These are phyloP conservation scores for Chelidonichthys spinosus DNA, from an alignment of 2,797 vertebrate species.

Conservation along the genomic window DNA sequence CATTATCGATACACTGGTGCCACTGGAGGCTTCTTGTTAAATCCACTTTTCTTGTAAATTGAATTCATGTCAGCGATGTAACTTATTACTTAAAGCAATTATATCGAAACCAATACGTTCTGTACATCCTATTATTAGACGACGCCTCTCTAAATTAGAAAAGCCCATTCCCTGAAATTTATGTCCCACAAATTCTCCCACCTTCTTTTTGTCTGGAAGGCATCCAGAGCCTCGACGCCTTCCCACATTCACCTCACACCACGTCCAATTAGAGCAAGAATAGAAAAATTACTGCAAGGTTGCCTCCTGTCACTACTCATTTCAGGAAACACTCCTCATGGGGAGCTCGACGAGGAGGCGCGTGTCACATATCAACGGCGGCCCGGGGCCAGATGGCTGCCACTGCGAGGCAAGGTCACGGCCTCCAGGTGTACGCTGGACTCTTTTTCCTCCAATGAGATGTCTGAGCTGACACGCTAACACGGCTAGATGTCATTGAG, in stretches of 20 bases:
- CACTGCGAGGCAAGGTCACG: slow-evolving; percentile 36
- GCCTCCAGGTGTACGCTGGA: slow-evolving; percentile 36
- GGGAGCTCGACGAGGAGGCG: slow-evolving; percentile 57
- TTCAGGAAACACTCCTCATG: slow-evolving; percentile 59
- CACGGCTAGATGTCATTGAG: not conserved
- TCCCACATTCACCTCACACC: slow-evolving; percentile 69
- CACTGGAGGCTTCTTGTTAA: not conserved
- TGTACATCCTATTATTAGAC: slow-evolving; percentile 34
- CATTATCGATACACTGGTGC: too few relatives aligned
- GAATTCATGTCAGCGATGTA: slow-evolving; percentile 22
- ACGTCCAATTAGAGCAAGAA: slow-evolving; percentile 73
- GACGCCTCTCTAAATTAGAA: slow-evolving; percentile 40
- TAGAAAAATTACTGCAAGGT: slow-evolving; percentile 74
- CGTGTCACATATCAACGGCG: slow-evolving; percentile 43
- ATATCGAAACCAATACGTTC: not conserved
- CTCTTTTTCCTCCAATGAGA: slow-evolving; percentile 17
- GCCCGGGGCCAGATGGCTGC: slow-evolving; percentile 48
- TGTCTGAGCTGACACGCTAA: slow-evolving; percentile 8
- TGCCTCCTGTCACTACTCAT: slow-evolving; percentile 69
- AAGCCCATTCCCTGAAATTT: slow-evolving; percentile 39
- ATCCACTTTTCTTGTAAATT: not conserved
- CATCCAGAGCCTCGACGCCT: slow-evolving; percentile 41
- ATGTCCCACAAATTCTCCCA: slow-evolving; percentile 42
- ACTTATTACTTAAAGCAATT: not conserved
- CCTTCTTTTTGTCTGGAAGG: slow-evolving; percentile 39